Base-by-base conservation (phyloP, 2,888 invertebrate species). In the Napeogenes sylphis region DNA sequence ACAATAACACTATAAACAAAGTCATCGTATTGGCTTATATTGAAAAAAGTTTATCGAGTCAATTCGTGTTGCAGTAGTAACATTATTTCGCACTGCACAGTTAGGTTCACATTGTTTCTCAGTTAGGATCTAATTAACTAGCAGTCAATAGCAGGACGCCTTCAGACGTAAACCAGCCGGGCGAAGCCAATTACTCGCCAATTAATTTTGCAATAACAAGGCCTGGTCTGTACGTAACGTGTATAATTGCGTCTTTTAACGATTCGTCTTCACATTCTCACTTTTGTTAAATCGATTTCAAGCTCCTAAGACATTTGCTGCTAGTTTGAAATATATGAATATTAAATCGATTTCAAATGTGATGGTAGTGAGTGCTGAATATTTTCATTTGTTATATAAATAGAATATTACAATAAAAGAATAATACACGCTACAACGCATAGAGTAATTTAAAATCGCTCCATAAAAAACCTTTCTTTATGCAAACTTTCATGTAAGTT, bases 121-220 rank as follows among this genome's bases (percentile, higher is more conserved):
- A 74, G 77, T 77, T 81, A 75, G 74, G 77, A 75, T 83, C 83
- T 87, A 87, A 87, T 87, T 87, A 88, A 84, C 85, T 77, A 77
- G 76, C 85, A 88, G 87, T 87, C 87, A 87, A 85, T 85, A 84
- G 78, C 87, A 87, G 85, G 74, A 75, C 78, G 82, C 83, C 86
- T 87, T 79, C 84, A 85, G 86, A 86, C 84, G 81, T 71, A 79
- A 76, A 75, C 77, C 78, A 79, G 73, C 77, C 79, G 76, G 79
- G 81, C 82, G 82, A 74, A 78, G 78, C 82, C 88, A 87, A 88
- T 88, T 87, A 88, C 77, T 81, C 87, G 87, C 83, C 88, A 87
- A 89, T 89, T 87, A 87, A 85, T 85, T 86, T 84, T 80, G 85
- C 82, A 83, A 87, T 86, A 86, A 84, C 84, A 68, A 62, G 59